Conservation (phyloP, 2,888 invertebrate genomes). For the Rosalia funebris region DNA sequence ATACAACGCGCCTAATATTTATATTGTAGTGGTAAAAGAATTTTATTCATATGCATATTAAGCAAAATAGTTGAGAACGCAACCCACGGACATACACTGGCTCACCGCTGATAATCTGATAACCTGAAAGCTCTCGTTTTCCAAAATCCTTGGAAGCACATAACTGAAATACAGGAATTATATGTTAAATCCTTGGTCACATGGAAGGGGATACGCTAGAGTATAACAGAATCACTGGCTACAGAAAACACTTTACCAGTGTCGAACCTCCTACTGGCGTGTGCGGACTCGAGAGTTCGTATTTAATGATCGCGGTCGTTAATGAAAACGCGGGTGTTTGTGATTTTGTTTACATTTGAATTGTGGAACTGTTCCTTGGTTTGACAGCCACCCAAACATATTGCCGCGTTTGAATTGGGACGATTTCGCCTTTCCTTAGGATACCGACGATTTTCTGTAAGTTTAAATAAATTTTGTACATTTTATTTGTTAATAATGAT, state of each 20-base stretch:
- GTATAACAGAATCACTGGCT: conserved; percentile 33
- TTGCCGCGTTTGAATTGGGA: not conserved
- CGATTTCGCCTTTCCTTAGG: not conserved
- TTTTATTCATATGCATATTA: too few species aligned
- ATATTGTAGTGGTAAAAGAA: too few species aligned
- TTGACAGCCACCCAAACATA: not conserved
- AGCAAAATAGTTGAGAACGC: too few species aligned
- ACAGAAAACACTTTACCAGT: conserved; percentile 35
- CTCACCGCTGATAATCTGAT: not conserved
- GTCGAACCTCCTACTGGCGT: conserved; percentile 36
- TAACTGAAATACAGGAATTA: conserved; percentile 11
- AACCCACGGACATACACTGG: not conserved
- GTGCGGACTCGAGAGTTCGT: conserved; percentile 24
- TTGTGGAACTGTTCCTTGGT: not conserved
- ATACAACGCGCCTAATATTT: too few species aligned
- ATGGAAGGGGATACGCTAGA: conserved; percentile 33
- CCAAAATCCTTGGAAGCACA: conserved; percentile 11
- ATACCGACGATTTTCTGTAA: not conserved
- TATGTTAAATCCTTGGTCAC: conserved; percentile 31
- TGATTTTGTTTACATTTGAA: conserved; percentile 13
- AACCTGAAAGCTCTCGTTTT: conserved; percentile 8
- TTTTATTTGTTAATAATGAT: too few species aligned
- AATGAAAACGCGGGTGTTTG: conserved; percentile 20
- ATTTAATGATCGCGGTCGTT: conserved; percentile 22
- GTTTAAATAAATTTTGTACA: not conserved